Evolutionary conservation across 2,888 invertebrate species (phyloP).

Genomic region (Hoplodrina blanda): DNA sequence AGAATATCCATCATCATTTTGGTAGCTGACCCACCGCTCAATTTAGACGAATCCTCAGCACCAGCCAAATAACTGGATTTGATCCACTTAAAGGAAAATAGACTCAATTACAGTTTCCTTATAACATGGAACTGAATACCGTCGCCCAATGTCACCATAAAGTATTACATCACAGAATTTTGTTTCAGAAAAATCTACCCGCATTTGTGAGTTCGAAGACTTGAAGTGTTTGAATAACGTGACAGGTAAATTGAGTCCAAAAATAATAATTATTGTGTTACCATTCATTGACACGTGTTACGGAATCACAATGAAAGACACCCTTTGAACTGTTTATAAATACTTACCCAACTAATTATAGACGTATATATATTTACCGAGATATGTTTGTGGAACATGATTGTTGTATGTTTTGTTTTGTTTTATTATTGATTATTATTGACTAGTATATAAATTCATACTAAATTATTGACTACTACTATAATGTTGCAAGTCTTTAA

Average conservation of each 20-base stretch:
- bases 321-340: neutral
- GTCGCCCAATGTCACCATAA: too few species aligned
- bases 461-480: too few species aligned
- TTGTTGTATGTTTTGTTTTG: neutral
- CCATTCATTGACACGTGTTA: neutral
- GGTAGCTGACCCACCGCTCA: too few species aligned
- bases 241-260: constrained; percentile 71
- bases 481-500: too few species aligned
- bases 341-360: neutral
- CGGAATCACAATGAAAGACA: neutral
- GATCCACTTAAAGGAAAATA: neutral
- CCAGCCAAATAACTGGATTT: neutral
- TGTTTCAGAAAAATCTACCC: constrained; percentile 72
- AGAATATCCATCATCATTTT: neutral
- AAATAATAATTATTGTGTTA: neutral
- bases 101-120: neutral
- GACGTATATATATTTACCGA: neutral
- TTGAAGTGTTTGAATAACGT: constrained; percentile 79
- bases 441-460: too few species aligned
- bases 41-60: neutral
- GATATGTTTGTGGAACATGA: neutral
- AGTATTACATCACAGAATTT: constrained; percentile 3
- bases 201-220: constrained; percentile 80
- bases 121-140: too few species aligned
- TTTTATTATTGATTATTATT: too few species aligned